phyloP scores from a whole-genome alignment of 1,140 invertebrate species.

The Listronotus oregonensis region DNA sequence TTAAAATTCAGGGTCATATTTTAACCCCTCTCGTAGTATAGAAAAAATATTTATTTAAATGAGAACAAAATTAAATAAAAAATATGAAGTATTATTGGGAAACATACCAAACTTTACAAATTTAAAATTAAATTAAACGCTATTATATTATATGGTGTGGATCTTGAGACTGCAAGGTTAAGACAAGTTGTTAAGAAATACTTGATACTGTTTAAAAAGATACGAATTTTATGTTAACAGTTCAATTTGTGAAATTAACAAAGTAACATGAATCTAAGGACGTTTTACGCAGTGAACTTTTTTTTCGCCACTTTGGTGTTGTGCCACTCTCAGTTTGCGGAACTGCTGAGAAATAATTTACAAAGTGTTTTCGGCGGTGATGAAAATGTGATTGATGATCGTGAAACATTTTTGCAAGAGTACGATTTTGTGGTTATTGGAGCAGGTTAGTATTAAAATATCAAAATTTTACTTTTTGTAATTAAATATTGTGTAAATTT shows the following conservation, averaged over 20 bases:
- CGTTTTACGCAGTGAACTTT: background rate
- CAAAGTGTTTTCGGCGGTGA: slow-evolving; percentile 13
- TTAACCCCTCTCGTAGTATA: no score
- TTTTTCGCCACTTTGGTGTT: slow-evolving; percentile 7
- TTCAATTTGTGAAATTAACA: slow-evolving; percentile 7
- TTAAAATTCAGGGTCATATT: no score
- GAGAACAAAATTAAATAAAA: no score
- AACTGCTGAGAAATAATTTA: slow-evolving; percentile 11
- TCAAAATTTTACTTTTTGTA: background rate
- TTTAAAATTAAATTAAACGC: no score
- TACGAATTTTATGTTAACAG: slow-evolving; percentile 7
- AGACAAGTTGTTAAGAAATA: slow-evolving; percentile 15
- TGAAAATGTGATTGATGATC: slow-evolving; percentile 17
- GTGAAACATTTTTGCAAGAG: slow-evolving; percentile 15
- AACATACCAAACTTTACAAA: no score
- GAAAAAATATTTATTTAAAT: no score
- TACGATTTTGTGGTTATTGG: slow-evolving; percentile 52
- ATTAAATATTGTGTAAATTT: no score
- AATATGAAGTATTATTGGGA: no score
- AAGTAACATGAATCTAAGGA: slow-evolving; percentile 9
- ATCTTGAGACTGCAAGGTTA: slow-evolving; percentile 11
- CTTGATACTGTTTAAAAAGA: slow-evolving; percentile 7
- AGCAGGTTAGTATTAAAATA: slow-evolving; percentile 39
- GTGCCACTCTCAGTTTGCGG: slow-evolving; percentile 12
- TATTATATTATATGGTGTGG: background rate